Percentiles rank a stretch among this genome's conserved stretches.
phyloP scores from a whole-genome alignment of 1,140 invertebrate genomes.

The Sogatella furcifera region DNA sequence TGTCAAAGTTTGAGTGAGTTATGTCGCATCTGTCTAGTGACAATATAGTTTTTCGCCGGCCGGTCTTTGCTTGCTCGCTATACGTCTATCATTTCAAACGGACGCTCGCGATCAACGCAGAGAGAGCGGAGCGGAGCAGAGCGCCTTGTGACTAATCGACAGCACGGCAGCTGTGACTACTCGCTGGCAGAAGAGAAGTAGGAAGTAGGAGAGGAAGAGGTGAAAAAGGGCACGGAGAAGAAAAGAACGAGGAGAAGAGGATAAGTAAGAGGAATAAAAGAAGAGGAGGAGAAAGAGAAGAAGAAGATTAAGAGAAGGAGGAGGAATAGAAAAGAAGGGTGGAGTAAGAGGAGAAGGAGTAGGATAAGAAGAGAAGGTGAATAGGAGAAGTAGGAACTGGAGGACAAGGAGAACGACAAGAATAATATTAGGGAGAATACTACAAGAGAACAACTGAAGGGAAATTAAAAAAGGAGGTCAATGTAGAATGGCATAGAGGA shows the following conservation, averaged over 20 bases:
- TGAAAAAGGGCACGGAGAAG: constrained; percentile 5
- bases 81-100: constrained; percentile 1
- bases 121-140: no score
- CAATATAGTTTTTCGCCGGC: constrained; percentile 6
- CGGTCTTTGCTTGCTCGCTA: neutral
- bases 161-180: neutral
- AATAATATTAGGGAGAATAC: no score
- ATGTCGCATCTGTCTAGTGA: constrained; percentile 18
- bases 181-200: neutral
- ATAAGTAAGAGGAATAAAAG: no score
- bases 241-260: constrained; percentile 11
- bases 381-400: neutral
- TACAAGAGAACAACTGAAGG: no score
- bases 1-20: constrained; percentile 20
- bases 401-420: no score
- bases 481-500: no score
- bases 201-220: neutral
- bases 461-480: no score
- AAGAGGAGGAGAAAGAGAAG: neutral
- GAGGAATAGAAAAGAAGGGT: no score
- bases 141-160: neutral
- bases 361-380: neutral
- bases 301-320: neutral
- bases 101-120: neutral
- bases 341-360: neutral